Evolutionary conservation across 2,888 invertebrate genomes (phyloP).

Genomic region (Mimumesa dahlbomi): DNA sequence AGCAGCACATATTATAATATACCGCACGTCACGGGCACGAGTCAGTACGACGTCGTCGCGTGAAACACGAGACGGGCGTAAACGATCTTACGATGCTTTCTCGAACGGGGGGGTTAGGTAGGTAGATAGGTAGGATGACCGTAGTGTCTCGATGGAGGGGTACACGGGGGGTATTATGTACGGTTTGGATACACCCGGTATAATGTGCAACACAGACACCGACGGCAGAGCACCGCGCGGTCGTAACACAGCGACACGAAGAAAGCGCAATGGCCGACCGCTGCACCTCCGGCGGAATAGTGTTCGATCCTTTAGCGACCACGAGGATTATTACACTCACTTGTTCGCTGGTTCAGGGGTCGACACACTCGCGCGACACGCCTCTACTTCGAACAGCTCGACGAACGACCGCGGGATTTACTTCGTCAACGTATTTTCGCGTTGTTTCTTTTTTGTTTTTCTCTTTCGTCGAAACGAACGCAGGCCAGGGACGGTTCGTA

Average conservation of each 20-base stretch:
- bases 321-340: constrained; percentile 47
- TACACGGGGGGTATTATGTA: constrained; percentile 2
- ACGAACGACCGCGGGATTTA: constrained; percentile 1
- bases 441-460: constrained; percentile 14
- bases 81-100: constrained; percentile 36
- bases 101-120: neutral
- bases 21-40: constrained; percentile 38
- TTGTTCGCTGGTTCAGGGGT: neutral
- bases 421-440: too few relatives aligned
- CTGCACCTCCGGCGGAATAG: constrained; percentile 53
- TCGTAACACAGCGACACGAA: constrained; percentile 46
- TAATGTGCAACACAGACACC: constrained; percentile 42
- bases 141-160: neutral
- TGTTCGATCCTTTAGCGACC: constrained; percentile 53
- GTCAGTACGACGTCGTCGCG: constrained; percentile 14
- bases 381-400: neutral
- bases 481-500: constrained; percentile 38
- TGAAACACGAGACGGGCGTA: constrained; percentile 52
- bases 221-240: constrained; percentile 57
- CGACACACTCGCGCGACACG: constrained; percentile 5
- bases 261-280: constrained; percentile 75
- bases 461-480: constrained; percentile 8
- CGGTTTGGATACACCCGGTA: constrained; percentile 44
- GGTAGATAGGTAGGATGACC: neutral
- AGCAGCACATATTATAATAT: constrained; percentile 22